phyloP scores from a whole-genome alignment of 2,797 vertebrate species.

The Phataginus tetradactyla region DNA sequence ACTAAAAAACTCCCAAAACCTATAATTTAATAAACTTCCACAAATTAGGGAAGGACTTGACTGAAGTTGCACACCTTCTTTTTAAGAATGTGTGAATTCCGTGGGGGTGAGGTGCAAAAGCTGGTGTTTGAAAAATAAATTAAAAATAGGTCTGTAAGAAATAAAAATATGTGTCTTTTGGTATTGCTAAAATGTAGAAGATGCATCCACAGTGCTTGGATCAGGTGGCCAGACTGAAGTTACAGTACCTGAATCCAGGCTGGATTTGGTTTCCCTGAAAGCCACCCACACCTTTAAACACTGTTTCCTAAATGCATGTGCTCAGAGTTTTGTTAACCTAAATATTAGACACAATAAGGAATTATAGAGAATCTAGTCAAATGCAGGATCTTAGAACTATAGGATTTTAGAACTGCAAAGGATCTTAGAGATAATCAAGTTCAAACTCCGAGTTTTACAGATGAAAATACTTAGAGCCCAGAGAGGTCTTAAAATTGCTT shows the following conservation, averaged over 20 bases:
- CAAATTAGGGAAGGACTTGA: conserved; percentile 62
- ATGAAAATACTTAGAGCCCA: background rate
- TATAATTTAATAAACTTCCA: conserved; percentile 60
- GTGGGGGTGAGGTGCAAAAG: conserved; percentile 75
- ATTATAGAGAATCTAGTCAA: background rate
- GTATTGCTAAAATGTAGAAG: conserved; percentile 42
- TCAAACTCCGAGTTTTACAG: background rate
- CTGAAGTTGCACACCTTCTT: conserved; percentile 72
- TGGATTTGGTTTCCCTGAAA: conserved; percentile 36
- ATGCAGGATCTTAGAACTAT: background rate
- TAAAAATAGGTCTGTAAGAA: conserved; percentile 77
- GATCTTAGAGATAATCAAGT: background rate
- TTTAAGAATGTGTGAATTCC: conserved; percentile 76
- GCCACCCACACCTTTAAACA: background rate
- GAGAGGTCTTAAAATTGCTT: background rate
- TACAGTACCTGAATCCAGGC: background rate
- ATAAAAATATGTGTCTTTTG: conserved; percentile 70
- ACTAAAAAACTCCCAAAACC: background rate
- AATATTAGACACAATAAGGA: conserved; percentile 42
- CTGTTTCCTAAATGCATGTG: conserved; percentile 4
- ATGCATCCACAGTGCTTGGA: conserved; percentile 11
- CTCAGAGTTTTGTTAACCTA: conserved; percentile 53
- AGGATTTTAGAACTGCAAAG: background rate
- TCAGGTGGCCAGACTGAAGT: background rate
- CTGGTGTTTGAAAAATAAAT: conserved; percentile 73